Percentiles rank a stretch among this genome's conserved stretches.
Conservation (phyloP, 64 coral and sea anemone species). For the Pocillopora damicornis region DNA sequence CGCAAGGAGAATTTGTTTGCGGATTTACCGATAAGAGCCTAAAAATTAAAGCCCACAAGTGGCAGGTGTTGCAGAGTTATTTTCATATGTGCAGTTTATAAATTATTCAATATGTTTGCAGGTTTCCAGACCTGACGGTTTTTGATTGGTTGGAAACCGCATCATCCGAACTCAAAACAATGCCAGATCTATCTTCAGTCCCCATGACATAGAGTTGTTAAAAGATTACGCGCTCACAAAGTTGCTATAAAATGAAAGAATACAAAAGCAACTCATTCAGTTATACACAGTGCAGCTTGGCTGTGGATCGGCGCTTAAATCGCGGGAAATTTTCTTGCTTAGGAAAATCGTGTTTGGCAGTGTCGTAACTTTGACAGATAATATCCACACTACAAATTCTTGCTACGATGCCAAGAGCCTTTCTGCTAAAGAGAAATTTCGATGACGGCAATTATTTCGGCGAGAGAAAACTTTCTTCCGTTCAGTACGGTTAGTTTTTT, state of each 20-base stretch:
- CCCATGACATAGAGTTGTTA: conserved; percentile 68
- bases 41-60: conserved; percentile 43
- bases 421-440: conserved; percentile 62
- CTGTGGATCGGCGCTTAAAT: neutral
- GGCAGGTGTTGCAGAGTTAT: conserved; percentile 63
- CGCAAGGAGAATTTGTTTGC: conserved; percentile 32
- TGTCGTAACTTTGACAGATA: conserved; percentile 5
- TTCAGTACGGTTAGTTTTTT: conserved; percentile 22
- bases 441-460: conserved; percentile 22
- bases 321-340: conserved; percentile 8
- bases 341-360: conserved; percentile 13
- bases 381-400: conserved; percentile 18
- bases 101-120: conserved; percentile 83
- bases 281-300: conserved; percentile 18
- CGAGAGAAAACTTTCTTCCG: conserved; percentile 4
- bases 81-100: conserved; percentile 84
- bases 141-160: conserved; percentile 47
- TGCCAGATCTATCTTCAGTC: conserved; percentile 45
- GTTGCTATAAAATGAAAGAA: conserved; percentile 28
- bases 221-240: conserved; percentile 58
- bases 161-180: conserved; percentile 64
- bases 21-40: conserved; percentile 34
- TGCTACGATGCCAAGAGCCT: conserved; percentile 61
- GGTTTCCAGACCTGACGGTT: conserved; percentile 38
- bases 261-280: conserved; percentile 19